A percentile compares a stretch with the other conserved stretches of the same genome.
Conservation (phyloP, 2,113 vertebrate species). For the Rissa tridactyla region DNA sequence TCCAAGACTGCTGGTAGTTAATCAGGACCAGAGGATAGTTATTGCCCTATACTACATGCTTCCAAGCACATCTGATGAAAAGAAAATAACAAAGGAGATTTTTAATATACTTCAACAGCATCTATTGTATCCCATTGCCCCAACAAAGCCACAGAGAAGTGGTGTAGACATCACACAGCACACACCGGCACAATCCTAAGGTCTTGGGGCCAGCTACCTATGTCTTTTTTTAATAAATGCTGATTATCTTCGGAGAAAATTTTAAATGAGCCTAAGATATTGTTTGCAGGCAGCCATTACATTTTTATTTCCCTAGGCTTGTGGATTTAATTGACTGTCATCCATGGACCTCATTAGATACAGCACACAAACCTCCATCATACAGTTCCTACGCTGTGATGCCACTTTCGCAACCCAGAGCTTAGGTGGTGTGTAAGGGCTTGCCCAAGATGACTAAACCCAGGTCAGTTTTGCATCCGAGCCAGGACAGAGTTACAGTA, state of each 20-base stretch:
- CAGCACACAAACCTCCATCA: background rate
- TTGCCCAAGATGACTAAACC: background rate
- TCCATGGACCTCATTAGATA: background rate
- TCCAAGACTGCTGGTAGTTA: background rate
- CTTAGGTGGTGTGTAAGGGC: background rate
- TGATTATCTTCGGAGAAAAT: slow-evolving; percentile 6
- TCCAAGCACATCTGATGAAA: background rate
- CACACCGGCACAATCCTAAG: background rate
- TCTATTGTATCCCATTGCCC: background rate
- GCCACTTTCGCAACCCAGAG: background rate
- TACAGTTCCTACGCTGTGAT: fast-evolving
- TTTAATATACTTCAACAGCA: background rate
- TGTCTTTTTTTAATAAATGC: slow-evolving; percentile 26
- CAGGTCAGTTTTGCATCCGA: fast-evolving
- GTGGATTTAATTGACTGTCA: background rate
- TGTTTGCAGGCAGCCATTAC: background rate
- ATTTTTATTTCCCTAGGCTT: slow-evolving; percentile 48
- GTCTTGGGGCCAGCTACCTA: background rate
- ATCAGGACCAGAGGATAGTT: background rate
- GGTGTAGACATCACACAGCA: background rate
- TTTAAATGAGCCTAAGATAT: background rate
- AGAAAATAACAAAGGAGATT: background rate
- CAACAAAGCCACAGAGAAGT: background rate
- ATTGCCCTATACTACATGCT: background rate
- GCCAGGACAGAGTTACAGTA: background rate